phyloP scores from a whole-genome alignment of 2,888 invertebrate genomes.

The Gymnosoma rotundatum region DNA sequence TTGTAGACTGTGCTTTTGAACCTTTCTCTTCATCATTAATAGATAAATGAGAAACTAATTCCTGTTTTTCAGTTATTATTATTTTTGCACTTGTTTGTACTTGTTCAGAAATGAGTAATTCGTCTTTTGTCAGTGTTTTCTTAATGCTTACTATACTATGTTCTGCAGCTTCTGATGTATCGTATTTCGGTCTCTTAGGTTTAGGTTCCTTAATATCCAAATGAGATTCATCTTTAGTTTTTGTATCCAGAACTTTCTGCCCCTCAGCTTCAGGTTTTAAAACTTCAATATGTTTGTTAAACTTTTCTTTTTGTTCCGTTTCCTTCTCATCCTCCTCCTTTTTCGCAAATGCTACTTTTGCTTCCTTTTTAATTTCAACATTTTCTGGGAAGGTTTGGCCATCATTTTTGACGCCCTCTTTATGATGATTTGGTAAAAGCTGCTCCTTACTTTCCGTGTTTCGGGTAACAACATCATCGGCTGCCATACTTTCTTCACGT shows the following conservation, averaged over 20 bases:
- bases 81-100: not conserved
- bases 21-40: constrained; percentile 10
- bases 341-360: constrained; percentile 10
- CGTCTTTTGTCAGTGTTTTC: constrained; percentile 17
- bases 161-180: constrained; percentile 53
- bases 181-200: constrained; percentile 57
- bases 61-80: not conserved
- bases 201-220: constrained; percentile 23
- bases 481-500: constrained; percentile 79
- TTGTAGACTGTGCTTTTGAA: not conserved
- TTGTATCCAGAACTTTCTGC: not conserved
- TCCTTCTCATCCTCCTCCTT: not conserved
- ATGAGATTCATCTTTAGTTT: constrained; percentile 48
- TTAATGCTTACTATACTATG: constrained; percentile 11
- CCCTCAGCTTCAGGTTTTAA: not conserved
- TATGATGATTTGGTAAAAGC: not conserved
- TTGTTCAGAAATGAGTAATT: constrained; percentile 25
- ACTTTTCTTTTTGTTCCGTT: not conserved
- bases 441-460: constrained; percentile 64
- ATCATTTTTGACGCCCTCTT: not conserved
- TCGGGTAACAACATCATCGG: constrained; percentile 64
- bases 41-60: constrained; percentile 16
- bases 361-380: constrained; percentile 37
- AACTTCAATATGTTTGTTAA: not conserved
- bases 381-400: not conserved